A percentile compares a stretch with the other conserved stretches of the same genome.
Conservation (phyloP, 2,113 vertebrate genomes). For the Prunella himalayana region DNA sequence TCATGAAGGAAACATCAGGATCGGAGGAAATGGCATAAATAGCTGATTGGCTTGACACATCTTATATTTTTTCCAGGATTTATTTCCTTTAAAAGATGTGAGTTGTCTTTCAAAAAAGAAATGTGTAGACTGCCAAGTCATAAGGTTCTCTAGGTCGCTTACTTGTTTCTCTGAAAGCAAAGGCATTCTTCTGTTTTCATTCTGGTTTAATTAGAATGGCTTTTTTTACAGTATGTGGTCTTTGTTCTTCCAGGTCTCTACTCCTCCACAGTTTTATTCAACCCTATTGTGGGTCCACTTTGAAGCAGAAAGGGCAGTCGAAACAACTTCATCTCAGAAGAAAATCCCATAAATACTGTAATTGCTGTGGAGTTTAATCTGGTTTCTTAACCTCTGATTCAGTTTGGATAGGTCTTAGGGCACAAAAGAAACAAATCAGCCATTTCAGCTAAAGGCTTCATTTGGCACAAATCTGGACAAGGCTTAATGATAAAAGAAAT, state of each 20-base stretch:
- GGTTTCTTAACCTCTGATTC: conserved; percentile 56
- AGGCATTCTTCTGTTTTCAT: conserved; percentile 42
- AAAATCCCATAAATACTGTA: conserved; percentile 54
- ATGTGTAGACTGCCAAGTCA: conserved; percentile 31
- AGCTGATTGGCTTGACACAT: conserved; percentile 50
- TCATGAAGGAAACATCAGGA: conserved; percentile 66
- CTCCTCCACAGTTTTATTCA: conserved; percentile 35
- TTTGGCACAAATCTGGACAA: conserved; percentile 24
- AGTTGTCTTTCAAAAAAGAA: conserved; percentile 1
- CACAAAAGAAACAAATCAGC: conserved; percentile 14
- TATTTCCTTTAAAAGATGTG: conserved; percentile 50
- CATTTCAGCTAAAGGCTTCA: conserved; percentile 36
- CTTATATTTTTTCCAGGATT: conserved; percentile 34
- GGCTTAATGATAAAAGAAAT: conserved; percentile 21
- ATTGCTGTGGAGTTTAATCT: conserved; percentile 42
- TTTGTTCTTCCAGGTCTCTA: conserved; percentile 45
- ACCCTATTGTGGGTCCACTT: background rate
- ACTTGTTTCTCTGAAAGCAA: conserved; percentile 40
- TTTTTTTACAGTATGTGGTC: conserved; percentile 52
- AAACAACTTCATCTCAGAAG: conserved; percentile 51
- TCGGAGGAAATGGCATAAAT: conserved; percentile 43
- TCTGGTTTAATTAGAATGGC: conserved; percentile 54
- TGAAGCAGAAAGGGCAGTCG: conserved; percentile 39
- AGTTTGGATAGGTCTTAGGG: conserved; percentile 14
- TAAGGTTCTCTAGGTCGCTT: background rate